These are phyloP conservation scores for Gobius niger DNA, from an alignment of 2,113 vertebrate species.

Conservation along the genomic window DNA sequence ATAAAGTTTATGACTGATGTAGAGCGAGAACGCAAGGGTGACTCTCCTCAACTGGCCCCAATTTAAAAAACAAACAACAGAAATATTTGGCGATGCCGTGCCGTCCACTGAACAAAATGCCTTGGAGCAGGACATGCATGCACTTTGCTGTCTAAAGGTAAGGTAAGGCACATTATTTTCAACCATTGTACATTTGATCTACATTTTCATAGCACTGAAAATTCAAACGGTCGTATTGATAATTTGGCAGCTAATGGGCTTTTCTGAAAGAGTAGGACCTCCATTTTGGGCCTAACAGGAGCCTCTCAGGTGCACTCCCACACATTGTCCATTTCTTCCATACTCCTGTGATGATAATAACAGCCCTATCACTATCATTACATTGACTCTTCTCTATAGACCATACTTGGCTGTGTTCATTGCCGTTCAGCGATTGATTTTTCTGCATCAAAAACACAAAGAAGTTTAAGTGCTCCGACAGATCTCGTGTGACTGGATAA, in stretches of 20 bases:
- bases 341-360: neutral
- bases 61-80: neutral
- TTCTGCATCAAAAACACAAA: slow-evolving; percentile 3
- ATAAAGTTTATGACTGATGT: slow-evolving; percentile 3
- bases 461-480: slow-evolving; percentile 18
- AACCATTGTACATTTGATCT: too few species aligned
- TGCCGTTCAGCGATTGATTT: neutral
- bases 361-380: neutral
- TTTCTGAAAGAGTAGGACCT: too few species aligned
- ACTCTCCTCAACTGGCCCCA: slow-evolving; percentile 2
- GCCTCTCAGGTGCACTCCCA: neutral
- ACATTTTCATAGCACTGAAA: too few species aligned
- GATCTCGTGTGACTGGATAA: slow-evolving; percentile 24
- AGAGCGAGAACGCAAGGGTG: neutral
- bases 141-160: too few species aligned
- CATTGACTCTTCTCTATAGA: neutral
- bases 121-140: neutral
- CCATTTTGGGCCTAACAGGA: neutral
- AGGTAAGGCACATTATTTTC: too few species aligned
- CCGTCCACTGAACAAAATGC: neutral
- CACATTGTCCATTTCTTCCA: neutral
- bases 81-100: neutral
- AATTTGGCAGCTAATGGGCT: too few species aligned
- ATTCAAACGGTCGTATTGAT: too few species aligned
- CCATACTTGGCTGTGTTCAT: neutral